Evolutionary conservation across 1,140 invertebrate genomes (phyloP).

Genomic region (Neodiprion pinetum): DNA sequence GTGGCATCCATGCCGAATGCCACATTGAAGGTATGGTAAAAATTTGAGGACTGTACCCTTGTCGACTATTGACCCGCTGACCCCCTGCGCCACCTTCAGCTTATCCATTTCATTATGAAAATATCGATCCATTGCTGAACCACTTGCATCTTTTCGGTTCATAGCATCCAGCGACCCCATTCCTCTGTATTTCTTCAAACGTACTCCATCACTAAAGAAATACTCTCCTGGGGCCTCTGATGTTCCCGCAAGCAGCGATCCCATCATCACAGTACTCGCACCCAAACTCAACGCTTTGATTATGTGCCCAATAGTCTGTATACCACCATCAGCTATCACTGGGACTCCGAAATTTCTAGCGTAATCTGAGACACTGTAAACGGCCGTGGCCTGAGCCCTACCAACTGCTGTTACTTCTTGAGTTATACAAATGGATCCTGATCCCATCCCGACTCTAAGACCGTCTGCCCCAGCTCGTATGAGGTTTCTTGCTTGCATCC

Average conservation of each 20-base stretch:
- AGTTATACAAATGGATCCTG: constrained; percentile 98
- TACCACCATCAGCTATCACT: constrained; percentile 98
- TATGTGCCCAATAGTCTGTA: constrained; percentile 94
- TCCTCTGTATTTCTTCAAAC: constrained; percentile 97
- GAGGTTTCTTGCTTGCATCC: constrained; percentile 93
- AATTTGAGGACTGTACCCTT: constrained; percentile 97
- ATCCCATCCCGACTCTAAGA: constrained; percentile 97
- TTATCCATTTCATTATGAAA: constrained; percentile 94
- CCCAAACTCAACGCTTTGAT: constrained; percentile 93
- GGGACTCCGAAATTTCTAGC: constrained; percentile 89
- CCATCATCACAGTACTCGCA: constrained; percentile 99
- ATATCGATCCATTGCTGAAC: constrained; percentile 82
- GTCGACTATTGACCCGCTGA: constrained; percentile 97
- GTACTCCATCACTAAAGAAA: constrained; percentile 97
- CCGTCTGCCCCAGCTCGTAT: constrained; percentile 98
- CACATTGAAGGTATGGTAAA: constrained; percentile 94
- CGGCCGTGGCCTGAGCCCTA: constrained; percentile 91
- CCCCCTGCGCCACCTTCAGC: constrained; percentile 97
- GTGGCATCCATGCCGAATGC: constrained; percentile 96
- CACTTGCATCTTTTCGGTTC: constrained; percentile 88
- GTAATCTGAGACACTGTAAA: constrained; percentile 93
- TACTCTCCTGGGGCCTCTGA: constrained; percentile 99
- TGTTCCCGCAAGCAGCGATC: constrained; percentile 95
- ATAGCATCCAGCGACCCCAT: constrained; percentile 99
- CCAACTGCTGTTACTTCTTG: constrained; percentile 99